These are phyloP conservation scores for Phrynocephalus guinanensis DNA, from an alignment of 2,797 vertebrate species.

Conservation along the genomic window DNA sequence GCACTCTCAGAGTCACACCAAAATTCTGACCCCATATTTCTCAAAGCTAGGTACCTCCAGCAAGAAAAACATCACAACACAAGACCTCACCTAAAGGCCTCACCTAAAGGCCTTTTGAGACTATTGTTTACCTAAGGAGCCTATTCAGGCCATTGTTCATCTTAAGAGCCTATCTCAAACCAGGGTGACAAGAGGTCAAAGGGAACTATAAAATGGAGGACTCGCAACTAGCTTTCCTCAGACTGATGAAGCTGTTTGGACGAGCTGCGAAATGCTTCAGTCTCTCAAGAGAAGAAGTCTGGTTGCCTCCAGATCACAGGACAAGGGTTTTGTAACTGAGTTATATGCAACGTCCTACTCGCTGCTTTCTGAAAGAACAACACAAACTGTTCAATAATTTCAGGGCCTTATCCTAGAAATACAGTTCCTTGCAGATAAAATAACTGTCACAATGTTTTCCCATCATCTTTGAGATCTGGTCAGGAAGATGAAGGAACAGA, in stretches of 20 bases:
- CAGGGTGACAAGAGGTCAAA: too few species aligned
- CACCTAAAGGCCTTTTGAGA: too few species aligned
- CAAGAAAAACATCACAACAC: not conserved
- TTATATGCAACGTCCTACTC: not conserved
- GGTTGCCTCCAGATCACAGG: not conserved
- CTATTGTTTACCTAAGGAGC: too few species aligned
- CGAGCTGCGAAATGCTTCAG: too few species aligned
- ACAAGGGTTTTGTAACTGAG: not conserved
- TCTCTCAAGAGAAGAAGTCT: too few species aligned
- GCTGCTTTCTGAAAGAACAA: not conserved
- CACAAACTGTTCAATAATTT: not conserved
- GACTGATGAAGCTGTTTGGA: too few species aligned
- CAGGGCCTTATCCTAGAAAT: not conserved
- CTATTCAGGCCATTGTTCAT: too few species aligned
- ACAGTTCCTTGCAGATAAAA: not conserved
- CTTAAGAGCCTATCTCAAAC: too few species aligned
- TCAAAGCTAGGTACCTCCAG: not conserved
- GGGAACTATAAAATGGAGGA: too few species aligned
- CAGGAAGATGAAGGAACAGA: not conserved
- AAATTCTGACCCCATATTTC: too few species aligned
- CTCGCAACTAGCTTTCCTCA: too few species aligned
- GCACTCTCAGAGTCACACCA: too few species aligned
- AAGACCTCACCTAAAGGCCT: not conserved
- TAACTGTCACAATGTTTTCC: not conserved
- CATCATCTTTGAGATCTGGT: not conserved